Conservation (phyloP, 2,888 invertebrate genomes). For the Apamea crenata region DNA sequence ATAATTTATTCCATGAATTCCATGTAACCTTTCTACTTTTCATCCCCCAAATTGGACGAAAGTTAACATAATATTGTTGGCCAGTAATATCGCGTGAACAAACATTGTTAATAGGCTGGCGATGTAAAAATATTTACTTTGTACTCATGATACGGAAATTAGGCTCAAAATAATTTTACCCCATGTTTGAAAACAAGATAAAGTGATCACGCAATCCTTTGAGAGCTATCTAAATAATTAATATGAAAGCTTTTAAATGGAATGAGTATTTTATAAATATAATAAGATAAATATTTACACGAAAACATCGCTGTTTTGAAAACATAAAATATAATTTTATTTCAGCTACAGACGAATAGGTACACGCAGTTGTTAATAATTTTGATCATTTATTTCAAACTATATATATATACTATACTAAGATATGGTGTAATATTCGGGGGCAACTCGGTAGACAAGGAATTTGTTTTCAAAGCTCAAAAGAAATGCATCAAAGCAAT, state of each 20-base stretch:
- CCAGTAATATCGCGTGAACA: conserved; percentile 67
- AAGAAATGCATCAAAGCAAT: no score
- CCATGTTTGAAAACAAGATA: conserved; percentile 19
- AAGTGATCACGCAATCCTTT: conserved; percentile 41
- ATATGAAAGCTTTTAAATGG: conserved; percentile 39
- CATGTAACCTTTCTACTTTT: conserved; percentile 31
- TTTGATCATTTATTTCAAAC: not conserved
- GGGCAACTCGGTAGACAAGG: no score
- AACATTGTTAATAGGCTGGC: conserved; percentile 71
- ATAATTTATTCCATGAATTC: conserved; percentile 39
- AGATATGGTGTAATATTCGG: no score
- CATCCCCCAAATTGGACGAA: conserved; percentile 35
- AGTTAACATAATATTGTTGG: conserved; percentile 44
- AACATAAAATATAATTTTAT: not conserved
- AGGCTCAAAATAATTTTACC: conserved; percentile 54
- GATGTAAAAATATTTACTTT: conserved; percentile 73
- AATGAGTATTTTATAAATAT: conserved; percentile 24
- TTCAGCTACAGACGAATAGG: not conserved
- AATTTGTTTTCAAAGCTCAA: no score
- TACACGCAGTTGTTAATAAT: not conserved
- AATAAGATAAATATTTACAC: conserved; percentile 16
- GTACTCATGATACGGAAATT: conserved; percentile 70
- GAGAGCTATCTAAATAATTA: conserved; percentile 24
- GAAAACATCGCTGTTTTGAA: not conserved
- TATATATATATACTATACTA: no score